Evolutionary conservation across 2,797 vertebrate species (phyloP).

Genomic region (Hippocampus kuda): DNA sequence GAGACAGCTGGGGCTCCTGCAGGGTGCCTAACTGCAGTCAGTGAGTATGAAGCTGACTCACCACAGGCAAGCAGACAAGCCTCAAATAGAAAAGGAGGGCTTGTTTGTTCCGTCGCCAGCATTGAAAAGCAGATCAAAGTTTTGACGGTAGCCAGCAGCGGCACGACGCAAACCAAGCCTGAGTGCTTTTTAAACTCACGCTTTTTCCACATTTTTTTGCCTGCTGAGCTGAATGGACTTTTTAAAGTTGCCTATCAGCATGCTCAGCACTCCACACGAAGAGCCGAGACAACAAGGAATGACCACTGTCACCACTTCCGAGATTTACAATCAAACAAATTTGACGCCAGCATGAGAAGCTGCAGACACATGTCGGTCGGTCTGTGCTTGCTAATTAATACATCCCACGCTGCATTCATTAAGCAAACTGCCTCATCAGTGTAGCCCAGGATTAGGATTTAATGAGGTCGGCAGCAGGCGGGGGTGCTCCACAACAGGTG

Average conservation of each 20-base stretch:
- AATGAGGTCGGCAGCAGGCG: conserved; percentile 2
- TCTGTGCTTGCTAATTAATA: background rate
- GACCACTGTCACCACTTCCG: background rate
- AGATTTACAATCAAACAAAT: background rate
- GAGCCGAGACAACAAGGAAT: background rate
- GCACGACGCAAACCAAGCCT: background rate
- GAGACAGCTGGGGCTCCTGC: conserved; percentile 2
- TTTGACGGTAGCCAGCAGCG: background rate
- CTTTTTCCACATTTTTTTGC: background rate
- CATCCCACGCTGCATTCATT: conserved; percentile 3
- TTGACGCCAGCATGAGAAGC: background rate
- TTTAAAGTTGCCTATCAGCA: background rate
- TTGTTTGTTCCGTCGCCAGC: background rate
- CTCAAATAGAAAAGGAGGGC: conserved; percentile 8
- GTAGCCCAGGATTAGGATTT: background rate
- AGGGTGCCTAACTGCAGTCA: conserved; percentile 28
- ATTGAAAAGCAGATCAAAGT: background rate
- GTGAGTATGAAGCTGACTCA: conserved; percentile 52
- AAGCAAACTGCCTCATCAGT: background rate
- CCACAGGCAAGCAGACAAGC: conserved; percentile 37
- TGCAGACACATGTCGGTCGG: background rate
- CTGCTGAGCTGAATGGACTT: background rate
- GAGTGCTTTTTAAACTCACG: background rate
- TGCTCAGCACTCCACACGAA: background rate
- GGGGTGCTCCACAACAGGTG: conserved; percentile 9